Conservation (phyloP, 2,113 vertebrate genomes). For the Hoplias malabaricus region DNA sequence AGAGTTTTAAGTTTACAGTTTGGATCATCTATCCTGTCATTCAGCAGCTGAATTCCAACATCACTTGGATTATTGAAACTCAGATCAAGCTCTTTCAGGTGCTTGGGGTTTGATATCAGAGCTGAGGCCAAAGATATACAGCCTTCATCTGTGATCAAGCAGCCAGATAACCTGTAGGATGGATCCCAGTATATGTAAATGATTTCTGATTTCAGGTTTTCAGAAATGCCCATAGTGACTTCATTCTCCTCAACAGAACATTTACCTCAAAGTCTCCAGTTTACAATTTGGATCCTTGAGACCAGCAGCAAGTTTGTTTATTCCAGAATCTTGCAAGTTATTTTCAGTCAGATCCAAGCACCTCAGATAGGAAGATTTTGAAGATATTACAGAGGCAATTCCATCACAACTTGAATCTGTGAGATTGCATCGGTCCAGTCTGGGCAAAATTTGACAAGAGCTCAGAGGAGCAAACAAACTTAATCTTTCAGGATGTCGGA, state of each 20-base stretch:
- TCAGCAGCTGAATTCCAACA: not conserved
- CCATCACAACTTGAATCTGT: not conserved
- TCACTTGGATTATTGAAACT: not conserved
- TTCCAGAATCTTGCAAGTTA: not conserved
- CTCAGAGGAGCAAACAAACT: too few species aligned
- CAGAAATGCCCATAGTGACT: too few species aligned
- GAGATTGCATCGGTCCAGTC: not conserved
- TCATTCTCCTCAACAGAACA: too few species aligned
- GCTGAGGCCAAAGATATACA: not conserved
- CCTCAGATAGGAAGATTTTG: not conserved
- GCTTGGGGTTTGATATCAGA: not conserved
- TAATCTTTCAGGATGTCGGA: too few species aligned
- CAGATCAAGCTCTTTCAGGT: not conserved
- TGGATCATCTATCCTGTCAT: not conserved
- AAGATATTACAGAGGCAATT: not conserved
- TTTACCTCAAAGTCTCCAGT: not conserved
- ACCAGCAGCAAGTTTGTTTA: not conserved
- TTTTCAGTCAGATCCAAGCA: not conserved
- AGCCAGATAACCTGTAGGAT: not conserved
- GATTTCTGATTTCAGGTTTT: too few species aligned
- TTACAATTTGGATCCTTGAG: not conserved
- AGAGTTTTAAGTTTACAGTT: conserved; percentile 1
- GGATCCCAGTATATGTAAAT: not conserved
- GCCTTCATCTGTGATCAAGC: not conserved
- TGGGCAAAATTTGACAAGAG: not conserved